phyloP scores from a whole-genome alignment of 2,113 vertebrate species.

The Epinephelus fuscoguttatus region DNA sequence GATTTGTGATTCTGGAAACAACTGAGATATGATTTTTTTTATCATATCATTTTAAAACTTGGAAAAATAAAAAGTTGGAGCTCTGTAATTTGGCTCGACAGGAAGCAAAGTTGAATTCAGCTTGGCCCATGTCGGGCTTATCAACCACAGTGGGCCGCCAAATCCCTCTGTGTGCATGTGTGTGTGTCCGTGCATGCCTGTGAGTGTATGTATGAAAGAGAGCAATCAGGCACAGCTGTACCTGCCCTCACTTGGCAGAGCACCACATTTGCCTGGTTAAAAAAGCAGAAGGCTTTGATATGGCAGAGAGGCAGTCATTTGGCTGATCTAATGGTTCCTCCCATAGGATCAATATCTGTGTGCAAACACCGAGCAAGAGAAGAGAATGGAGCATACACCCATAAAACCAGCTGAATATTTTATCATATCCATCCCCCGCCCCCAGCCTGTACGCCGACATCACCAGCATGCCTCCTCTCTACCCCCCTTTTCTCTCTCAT shows the following conservation, averaged over 20 bases:
- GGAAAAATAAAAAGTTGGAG: slow-evolving; percentile 14
- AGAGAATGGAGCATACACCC: slow-evolving; percentile 61
- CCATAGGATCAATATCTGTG: slow-evolving; percentile 75
- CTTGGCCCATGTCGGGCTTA: not conserved
- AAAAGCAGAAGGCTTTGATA: slow-evolving; percentile 79
- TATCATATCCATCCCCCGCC: slow-evolving; percentile 52
- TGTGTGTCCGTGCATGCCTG: slow-evolving; percentile 34
- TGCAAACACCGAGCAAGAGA: slow-evolving; percentile 61
- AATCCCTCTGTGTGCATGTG: slow-evolving; percentile 9
- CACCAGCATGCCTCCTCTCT: slow-evolving; percentile 16
- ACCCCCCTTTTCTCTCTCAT: slow-evolving; percentile 5
- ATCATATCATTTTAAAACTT: slow-evolving; percentile 24
- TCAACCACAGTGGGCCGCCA: slow-evolving; percentile 26
- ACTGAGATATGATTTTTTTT: slow-evolving; percentile 23
- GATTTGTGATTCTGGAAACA: slow-evolving; percentile 27
- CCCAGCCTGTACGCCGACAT: slow-evolving; percentile 33
- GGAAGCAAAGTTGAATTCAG: slow-evolving; percentile 20
- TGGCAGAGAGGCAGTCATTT: slow-evolving; percentile 77
- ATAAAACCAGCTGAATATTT: slow-evolving; percentile 74
- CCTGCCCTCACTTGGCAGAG: slow-evolving; percentile 72
- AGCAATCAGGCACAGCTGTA: slow-evolving; percentile 75
- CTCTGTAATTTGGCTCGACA: slow-evolving; percentile 16
- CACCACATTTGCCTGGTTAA: slow-evolving; percentile 70
- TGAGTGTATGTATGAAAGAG: slow-evolving; percentile 38
- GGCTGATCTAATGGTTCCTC: slow-evolving; percentile 76